Evolutionary conservation across 2,797 vertebrate species (phyloP), one percentile per base, ranked within the genome.

Genomic region (Cephalopachus bancanus): DNA sequence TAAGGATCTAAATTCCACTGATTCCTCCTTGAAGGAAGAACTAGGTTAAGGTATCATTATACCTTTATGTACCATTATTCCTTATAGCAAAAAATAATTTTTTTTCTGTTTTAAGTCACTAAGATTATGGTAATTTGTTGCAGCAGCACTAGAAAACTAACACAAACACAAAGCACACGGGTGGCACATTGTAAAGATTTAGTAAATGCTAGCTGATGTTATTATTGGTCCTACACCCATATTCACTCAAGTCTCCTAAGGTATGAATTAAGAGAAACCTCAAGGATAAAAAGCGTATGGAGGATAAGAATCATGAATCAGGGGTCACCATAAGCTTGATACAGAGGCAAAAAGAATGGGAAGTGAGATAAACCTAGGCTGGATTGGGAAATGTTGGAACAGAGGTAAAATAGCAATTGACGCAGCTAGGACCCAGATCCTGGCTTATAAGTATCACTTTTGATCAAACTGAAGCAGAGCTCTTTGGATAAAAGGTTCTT

Each of bases 401-500:
- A n/a, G 4, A 33, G 37, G 28, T 81, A 44, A 83, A 89, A 59
- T 14, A 89, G 14, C 19, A 78, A 16, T 5, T 6, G 51, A 22
- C 5, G 78, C 2, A 28, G 1, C 5, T 0, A 28, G 17, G 49
- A 10, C 28, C 6, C 30, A 88, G 37, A 62, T 44, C 10, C 12
- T 72, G n/a, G 59, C 53, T 85, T 94, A 28, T 62, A 80, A 60
- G 51, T 83, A 51, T 2, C 16, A 59, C n/a, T 55, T 72, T 84
- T 53, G 17, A 19, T 10, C 69, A 37, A 64, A 89, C 75, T 16
- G 10, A 91, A 90, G 49, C 15, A 33, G 49, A 84, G 17, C 1
- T 71, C 86, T 26, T 64, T 83, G 49, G 78, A 92, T 75, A 89
- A 91, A 81, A 33, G 7, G 17, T 67, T 89, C 4, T 71, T 87